Percentiles rank a stretch among this genome's conserved stretches.
These are phyloP conservation scores for Antheraea yamamai DNA, from an alignment of 2,888 invertebrate genomes.

Conservation along the genomic window DNA sequence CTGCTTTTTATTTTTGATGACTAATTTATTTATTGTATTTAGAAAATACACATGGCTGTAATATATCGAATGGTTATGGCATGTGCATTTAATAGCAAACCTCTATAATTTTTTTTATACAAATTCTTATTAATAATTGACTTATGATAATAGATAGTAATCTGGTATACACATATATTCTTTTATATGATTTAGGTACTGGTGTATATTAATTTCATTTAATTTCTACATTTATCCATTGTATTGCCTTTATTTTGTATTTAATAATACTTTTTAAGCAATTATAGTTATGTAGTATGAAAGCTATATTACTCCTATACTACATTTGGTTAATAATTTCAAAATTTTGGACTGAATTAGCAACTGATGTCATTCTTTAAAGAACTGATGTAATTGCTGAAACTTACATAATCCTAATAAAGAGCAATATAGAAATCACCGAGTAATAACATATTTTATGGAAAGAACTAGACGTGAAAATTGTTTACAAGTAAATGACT, in stretches of 20 bases:
- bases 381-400: too few relatives aligned
- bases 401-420: background rate
- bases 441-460: background rate
- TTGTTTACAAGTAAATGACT: slow-evolving; percentile 36
- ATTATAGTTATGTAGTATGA: background rate
- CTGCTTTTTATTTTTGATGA: too few relatives aligned
- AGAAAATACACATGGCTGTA: too few relatives aligned
- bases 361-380: background rate
- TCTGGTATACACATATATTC: too few relatives aligned
- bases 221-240: background rate
- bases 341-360: background rate
- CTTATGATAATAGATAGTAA: too few relatives aligned
- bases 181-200: too few relatives aligned
- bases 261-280: background rate
- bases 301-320: background rate
- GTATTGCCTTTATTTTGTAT: background rate
- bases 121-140: too few relatives aligned
- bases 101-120: too few relatives aligned
- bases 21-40: too few relatives aligned
- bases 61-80: too few relatives aligned
- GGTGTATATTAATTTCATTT: too few relatives aligned
- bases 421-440: background rate
- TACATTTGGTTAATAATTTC: background rate
- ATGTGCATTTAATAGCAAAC: too few relatives aligned
- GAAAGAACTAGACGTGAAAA: background rate